Evolutionary conservation across 2,888 invertebrate species (phyloP), one percentile per base, ranked within the genome.

Genomic region (Cerastis rubricosa): DNA sequence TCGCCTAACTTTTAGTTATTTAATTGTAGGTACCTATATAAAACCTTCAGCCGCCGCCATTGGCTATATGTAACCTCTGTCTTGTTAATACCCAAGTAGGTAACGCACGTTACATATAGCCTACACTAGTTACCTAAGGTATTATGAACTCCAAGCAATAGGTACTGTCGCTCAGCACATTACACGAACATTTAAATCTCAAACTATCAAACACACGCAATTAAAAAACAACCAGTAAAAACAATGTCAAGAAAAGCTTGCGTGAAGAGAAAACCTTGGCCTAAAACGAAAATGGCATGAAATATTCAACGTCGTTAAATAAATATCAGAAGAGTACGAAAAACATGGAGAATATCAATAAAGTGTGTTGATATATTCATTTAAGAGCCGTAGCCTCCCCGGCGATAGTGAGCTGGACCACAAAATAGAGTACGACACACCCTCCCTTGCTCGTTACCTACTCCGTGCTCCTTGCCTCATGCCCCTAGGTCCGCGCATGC

Each of bases 401-500:
- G 69, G 72, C 45, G 14, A 71, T 83, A 69, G 83, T 71, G 78
- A 71, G 76, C 81, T 80, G 69, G 76, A 72, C 74, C 76, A 65
- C 87, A 72, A 66, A 64, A 59, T 72, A 83, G 47, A 73, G 59
- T 64, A 63, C 63, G 85, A 76, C 85, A 87, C 89, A 78, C 89
- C 88, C 85, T 74, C 59, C 11, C 19, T 35, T 35, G 35, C 61
- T 19, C 35, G 61, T 14, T 29, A 29, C 35, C 35, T 35, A 35
- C 59, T 59, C 59, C 59, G 29, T 29, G 6, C 25, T 57, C 57
- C 54, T 25, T 63, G 40, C 87, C 85, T 84, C 85, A 71, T 69
- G 61, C 57, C 25, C 51, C 17, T 19, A 29, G 25, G 47, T 11
- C 14, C 40, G 73, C 84, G 85, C 87, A 80, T 82, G 87, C 87